Percentiles rank a stretch among this genome's conserved stretches.
Evolutionary conservation across 2,888 invertebrate genomes (phyloP).

Genomic region (Agelastica alni): DNA sequence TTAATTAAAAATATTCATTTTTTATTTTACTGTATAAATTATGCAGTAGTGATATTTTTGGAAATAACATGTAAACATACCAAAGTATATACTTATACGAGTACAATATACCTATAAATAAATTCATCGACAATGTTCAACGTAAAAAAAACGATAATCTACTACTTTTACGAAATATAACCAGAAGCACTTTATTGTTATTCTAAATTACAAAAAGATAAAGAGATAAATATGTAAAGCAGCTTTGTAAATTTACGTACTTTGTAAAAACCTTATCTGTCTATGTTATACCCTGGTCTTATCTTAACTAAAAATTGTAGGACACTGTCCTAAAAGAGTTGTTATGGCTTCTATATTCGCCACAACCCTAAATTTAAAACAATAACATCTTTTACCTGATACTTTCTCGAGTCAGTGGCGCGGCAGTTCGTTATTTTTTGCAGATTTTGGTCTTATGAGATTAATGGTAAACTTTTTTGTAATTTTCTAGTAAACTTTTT

Average conservation of each 20-base stretch:
- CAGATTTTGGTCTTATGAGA: too few species aligned
- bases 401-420: conserved; percentile 1
- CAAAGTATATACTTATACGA: neutral
- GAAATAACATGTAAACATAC: neutral
- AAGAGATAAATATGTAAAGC: conserved; percentile 21
- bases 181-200: conserved; percentile 18
- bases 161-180: conserved; percentile 1
- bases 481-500: too few species aligned
- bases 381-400: conserved; percentile 15
- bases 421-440: too few species aligned
- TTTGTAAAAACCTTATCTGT: conserved; percentile 18
- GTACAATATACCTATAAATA: neutral
- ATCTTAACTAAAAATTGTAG: conserved; percentile 22
- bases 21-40: too few species aligned
- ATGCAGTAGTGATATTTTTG: too few species aligned
- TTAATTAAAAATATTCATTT: too few species aligned
- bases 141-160: neutral
- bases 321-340: conserved; percentile 23
- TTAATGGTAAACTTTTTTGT: too few species aligned
- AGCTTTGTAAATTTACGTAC: conserved; percentile 18
- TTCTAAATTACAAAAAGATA: conserved; percentile 21
- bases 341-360: conserved; percentile 19
- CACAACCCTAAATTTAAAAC: conserved; percentile 13
- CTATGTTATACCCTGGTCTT: conserved; percentile 16
- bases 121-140: neutral